Base-by-base conservation (phyloP, 2,797 vertebrate genomes). In the Phrynocephalus guinanensis region DNA sequence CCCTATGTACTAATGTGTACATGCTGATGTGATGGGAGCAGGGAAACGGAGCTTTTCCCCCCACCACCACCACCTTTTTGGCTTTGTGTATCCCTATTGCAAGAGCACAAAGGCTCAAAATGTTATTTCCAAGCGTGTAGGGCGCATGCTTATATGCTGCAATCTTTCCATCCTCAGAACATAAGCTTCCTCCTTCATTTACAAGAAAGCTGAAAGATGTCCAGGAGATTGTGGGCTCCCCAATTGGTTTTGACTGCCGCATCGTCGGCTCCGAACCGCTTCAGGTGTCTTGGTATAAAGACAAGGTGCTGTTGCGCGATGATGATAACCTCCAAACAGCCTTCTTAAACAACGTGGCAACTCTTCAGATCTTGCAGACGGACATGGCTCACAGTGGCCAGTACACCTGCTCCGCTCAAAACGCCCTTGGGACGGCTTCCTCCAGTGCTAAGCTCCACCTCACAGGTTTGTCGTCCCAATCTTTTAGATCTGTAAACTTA, bases 201-300 rank as follows among this genome's bases (percentile, higher is more conserved):
- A 91, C 96, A 88, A 98, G 96, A 95, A 98, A 96, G 93, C 96
- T 98, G 88, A 98, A 98, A 93, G 98, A 98, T 86, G 92, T 97
- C 70, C 96, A 97, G 44, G 97, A 97, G 48, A 96, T 96, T 2
- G 93, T 98, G 93, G 98, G 98, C 91, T 96, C 97, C 90, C 94
- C 95, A 5, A 97, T 98, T 73, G 97, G 97, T 26, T 99, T 99
- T 95, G 97, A 98, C 93, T 99, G 98, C 89, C 94, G 96, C 33
- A 98, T 99, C 91, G 95, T 91, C 82, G 99, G 99, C 78, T 99
- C 98, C 76, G 97, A 98, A 84, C 98, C 98, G 87, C 96, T 99
- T 84, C 96, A 98, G 82, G 97, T 99, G 67, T 98, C 98, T 91
- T 99, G 99, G 99, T 97, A 98, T 92, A 99, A 99, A 95, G 98